Base-by-base conservation (phyloP, 2,888 invertebrate species). In the Euzophera pinguis region DNA sequence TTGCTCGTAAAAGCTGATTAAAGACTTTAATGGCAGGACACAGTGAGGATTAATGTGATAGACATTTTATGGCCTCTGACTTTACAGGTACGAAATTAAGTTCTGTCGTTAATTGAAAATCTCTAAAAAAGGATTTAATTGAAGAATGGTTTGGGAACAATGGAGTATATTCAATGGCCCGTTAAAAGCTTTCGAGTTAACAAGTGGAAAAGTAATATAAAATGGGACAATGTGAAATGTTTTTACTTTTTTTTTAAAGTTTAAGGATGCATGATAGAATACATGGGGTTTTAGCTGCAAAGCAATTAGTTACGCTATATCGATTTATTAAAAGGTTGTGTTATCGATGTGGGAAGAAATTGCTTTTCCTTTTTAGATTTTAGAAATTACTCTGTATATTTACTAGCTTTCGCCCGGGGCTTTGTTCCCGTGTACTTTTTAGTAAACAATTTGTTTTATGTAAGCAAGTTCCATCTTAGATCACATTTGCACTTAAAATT, bases 1-100 rank as follows among this genome's bases (percentile, higher is more conserved):
- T 77, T 68, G 76, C 67, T 87, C 89, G 86, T 90, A 90, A 90
- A 89, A 75, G 62, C 75, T 87, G 87, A 90, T 90, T 89, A 88
- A 88, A 81, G 73, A 65, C 72, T 80, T 84, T 86, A 78, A 81
- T 82, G 71, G 32, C 16, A 63, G 27, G 38, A 56, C 58, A 78
- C 82, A 83, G 83, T 73, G 60, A 63, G 41, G 63, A 68, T 39
- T 63, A 63, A 65, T 67, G 64, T 62, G 64, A 65, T 65, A 68
- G 71, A 64, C 62, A 67, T 60, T 67, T 69, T 67, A 68, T 59
- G 67, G 51, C 57, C 66, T 50, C 57, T 61, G 14, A n/a, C 7
- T 5, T 10, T 13, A 16, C 39, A 50, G 39, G 39, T 39, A 39
- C 16, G 7, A n/a, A 14, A 14, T n/a, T n/a, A 27, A 9, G n/a